phyloP scores from a whole-genome alignment of 2,888 invertebrate genomes.

The Chrysomela aeneicollis region DNA sequence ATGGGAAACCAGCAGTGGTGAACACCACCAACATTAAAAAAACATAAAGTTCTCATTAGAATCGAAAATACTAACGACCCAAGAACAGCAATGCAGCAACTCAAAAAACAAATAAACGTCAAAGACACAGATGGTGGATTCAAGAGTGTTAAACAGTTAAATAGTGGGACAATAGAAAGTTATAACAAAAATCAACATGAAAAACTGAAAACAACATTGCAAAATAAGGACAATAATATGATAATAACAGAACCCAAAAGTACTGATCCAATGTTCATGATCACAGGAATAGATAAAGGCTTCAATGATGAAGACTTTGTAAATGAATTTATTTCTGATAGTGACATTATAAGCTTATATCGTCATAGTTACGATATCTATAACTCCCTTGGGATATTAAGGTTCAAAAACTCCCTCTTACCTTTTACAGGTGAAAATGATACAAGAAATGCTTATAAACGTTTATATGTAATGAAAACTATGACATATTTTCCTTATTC shows the following conservation, averaged over 20 bases:
- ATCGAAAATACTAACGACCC: not conserved
- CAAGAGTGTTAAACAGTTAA: not conserved
- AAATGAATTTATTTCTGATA: not conserved
- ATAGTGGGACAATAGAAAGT: not conserved
- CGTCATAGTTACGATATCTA: no score
- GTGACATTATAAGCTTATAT: no score
- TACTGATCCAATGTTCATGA: not conserved
- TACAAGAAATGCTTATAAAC: no score
- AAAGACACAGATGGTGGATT: not conserved
- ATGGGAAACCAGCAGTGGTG: no score
- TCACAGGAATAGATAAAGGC: conserved; percentile 6
- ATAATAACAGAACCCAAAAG: not conserved
- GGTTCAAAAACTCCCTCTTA: no score
- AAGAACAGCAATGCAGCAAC: not conserved
- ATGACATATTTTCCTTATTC: no score
- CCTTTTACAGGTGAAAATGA: no score
- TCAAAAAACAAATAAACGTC: not conserved
- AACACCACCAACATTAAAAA: conserved; percentile 2
- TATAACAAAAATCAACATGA: not conserved
- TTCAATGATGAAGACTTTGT: not conserved
- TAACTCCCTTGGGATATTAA: no score
- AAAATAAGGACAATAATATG: not conserved
- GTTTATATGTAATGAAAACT: no score
- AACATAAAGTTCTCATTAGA: not conserved
- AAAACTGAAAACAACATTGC: not conserved